phyloP scores from a whole-genome alignment of 2,113 vertebrate species.

The Gallinago undulata region DNA sequence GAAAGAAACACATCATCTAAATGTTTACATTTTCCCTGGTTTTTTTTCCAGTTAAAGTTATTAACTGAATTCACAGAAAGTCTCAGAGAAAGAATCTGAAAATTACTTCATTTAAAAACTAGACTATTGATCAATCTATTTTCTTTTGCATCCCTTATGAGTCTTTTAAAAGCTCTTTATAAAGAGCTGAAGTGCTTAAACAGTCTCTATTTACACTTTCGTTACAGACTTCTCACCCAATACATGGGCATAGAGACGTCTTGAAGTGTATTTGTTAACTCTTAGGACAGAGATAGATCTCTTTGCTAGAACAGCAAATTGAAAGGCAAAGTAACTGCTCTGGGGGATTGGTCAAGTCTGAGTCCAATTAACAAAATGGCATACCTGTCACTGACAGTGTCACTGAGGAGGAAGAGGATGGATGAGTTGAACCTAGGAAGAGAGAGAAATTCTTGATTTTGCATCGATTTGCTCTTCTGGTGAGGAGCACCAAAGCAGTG shows the following conservation, averaged over 20 bases:
- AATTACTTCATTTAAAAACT: not conserved
- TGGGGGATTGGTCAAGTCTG: not conserved
- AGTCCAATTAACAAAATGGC: not conserved
- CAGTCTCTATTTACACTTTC: not conserved
- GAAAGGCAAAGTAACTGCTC: not conserved
- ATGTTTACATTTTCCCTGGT: not conserved
- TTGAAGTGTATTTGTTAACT: not conserved
- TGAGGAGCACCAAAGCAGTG: not conserved
- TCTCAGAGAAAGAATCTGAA: not conserved
- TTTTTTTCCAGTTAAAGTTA: not conserved
- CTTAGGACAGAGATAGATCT: not conserved
- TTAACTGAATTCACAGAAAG: not conserved
- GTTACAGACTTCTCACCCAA: not conserved
- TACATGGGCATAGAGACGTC: not conserved
- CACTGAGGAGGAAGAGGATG: not conserved
- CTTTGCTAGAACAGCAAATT: not conserved
- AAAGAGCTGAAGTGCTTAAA: not conserved
- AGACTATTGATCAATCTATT: not conserved
- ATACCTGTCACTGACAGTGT: slow-evolving; percentile 9
- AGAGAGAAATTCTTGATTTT: not conserved
- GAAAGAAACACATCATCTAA: not conserved
- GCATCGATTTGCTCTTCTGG: not conserved
- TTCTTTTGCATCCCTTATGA: not conserved
- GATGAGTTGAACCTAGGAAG: not conserved
- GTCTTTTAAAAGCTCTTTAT: not conserved